phyloP scores from a whole-genome alignment of 2,888 invertebrate genomes.

The Rugalucina vietnamica region DNA sequence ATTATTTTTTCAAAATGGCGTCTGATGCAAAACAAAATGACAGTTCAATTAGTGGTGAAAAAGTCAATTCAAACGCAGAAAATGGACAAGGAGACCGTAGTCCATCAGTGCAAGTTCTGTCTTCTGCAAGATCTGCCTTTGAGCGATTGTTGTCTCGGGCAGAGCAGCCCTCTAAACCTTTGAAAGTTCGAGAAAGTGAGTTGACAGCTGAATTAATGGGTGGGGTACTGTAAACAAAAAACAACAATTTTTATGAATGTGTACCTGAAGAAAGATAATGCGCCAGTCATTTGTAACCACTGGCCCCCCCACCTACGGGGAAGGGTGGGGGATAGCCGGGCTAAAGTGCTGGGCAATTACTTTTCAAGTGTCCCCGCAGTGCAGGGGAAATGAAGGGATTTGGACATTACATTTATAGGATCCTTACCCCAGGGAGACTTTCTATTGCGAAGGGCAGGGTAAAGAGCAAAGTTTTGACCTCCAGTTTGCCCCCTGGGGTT shows the following conservation, averaged over 20 bases:
- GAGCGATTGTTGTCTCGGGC: slow-evolving; percentile 51
- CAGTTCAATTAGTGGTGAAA: slow-evolving; percentile 17
- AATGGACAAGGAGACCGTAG: slow-evolving; percentile 17
- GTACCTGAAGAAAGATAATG: not conserved
- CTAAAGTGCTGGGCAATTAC: too few relatives aligned
- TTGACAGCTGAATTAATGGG: not conserved
- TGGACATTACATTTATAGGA: too few relatives aligned
- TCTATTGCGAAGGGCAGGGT: too few relatives aligned
- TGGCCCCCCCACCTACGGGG: not conserved
- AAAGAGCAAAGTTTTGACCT: too few relatives aligned
- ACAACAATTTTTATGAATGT: not conserved
- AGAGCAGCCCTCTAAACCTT: not conserved
- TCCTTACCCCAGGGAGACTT: too few relatives aligned
- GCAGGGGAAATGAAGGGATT: too few relatives aligned
- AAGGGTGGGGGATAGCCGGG: too few relatives aligned
- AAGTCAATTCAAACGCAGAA: slow-evolving; percentile 12
- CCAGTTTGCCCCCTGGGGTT: too few relatives aligned
- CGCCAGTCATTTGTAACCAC: not conserved
- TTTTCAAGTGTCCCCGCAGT: too few relatives aligned
- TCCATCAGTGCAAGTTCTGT: slow-evolving; percentile 42
- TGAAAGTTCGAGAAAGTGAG: not conserved
- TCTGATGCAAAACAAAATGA: slow-evolving; percentile 64
- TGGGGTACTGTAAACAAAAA: not conserved
- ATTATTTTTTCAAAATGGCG: slow-evolving; percentile 66
- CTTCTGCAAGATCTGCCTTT: slow-evolving; percentile 50